Percentiles rank a stretch among this genome's conserved stretches.
Conservation (phyloP, 2,113 vertebrate species). For the Callionymus lyra region DNA sequence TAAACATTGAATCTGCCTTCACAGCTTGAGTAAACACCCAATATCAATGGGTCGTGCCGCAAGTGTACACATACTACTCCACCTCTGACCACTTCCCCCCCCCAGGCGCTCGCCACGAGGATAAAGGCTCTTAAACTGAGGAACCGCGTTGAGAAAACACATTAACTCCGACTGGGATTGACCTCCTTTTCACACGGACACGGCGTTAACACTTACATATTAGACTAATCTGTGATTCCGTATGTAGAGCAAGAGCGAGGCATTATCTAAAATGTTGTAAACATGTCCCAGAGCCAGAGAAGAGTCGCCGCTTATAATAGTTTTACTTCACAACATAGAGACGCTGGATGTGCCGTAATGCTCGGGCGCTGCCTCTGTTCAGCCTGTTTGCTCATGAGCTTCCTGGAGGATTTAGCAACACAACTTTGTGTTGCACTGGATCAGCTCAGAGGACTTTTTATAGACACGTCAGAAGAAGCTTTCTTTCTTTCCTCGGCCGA, state of each 20-base stretch:
- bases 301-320: conserved; percentile 56
- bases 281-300: conserved; percentile 62
- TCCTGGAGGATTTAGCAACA: conserved; percentile 44
- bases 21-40: conserved; percentile 4
- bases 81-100: conserved; percentile 4
- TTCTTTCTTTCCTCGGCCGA: no score
- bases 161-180: conserved; percentile 45
- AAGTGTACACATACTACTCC: conserved; percentile 7
- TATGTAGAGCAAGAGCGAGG: conserved; percentile 61
- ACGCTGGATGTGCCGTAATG: conserved; percentile 53
- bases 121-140: conserved; percentile 29
- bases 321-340: conserved; percentile 60
- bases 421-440: conserved; percentile 48
- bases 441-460: conserved; percentile 47
- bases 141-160: conserved; percentile 32
- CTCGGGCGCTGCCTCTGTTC: conserved; percentile 39
- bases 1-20: neutral
- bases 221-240: conserved; percentile 63
- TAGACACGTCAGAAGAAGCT: conserved; percentile 27
- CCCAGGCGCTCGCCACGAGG: conserved; percentile 2
- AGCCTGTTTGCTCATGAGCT: conserved; percentile 43
- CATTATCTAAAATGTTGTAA: conserved; percentile 66
- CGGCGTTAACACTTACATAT: conserved; percentile 48
- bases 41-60: neutral
- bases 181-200: conserved; percentile 48